Conservation (phyloP, 2,797 vertebrate genomes). For the Microhierax caerulescens region DNA sequence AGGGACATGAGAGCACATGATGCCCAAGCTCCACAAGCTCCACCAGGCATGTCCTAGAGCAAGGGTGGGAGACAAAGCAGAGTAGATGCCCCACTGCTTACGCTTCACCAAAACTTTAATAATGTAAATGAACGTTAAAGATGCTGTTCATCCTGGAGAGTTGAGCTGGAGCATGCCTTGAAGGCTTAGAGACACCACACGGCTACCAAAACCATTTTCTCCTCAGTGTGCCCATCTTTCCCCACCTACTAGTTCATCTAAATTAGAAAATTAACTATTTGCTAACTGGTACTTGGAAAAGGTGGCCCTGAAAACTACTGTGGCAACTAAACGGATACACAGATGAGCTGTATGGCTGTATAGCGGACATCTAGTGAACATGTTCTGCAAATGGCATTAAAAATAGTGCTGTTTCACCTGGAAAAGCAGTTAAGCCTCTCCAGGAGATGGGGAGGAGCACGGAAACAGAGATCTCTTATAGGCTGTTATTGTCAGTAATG, state of each 20-base stretch:
- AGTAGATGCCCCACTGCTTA: background rate
- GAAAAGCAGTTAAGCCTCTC: background rate
- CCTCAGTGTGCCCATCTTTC: background rate
- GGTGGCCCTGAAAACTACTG: background rate
- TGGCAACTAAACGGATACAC: background rate
- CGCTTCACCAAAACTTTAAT: background rate
- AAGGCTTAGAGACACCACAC: background rate
- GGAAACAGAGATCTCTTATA: background rate
- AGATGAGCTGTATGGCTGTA: background rate
- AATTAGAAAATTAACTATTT: background rate
- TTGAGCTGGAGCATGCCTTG: background rate
- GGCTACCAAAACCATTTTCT: background rate
- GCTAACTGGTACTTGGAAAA: background rate
- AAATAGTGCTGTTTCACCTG: background rate
- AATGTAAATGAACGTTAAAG: background rate
- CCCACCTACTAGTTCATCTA: background rate
- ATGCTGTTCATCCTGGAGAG: background rate
- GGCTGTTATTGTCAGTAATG: constrained; percentile 7
- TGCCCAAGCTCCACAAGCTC: background rate
- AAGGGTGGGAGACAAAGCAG: background rate
- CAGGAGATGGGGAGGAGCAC: background rate
- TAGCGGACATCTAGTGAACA: background rate
- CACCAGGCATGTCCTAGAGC: background rate
- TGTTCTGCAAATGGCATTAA: background rate
- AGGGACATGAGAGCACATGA: background rate